Base-by-base conservation (phyloP, 2,113 vertebrate species). In the Pelobates fuscus region DNA sequence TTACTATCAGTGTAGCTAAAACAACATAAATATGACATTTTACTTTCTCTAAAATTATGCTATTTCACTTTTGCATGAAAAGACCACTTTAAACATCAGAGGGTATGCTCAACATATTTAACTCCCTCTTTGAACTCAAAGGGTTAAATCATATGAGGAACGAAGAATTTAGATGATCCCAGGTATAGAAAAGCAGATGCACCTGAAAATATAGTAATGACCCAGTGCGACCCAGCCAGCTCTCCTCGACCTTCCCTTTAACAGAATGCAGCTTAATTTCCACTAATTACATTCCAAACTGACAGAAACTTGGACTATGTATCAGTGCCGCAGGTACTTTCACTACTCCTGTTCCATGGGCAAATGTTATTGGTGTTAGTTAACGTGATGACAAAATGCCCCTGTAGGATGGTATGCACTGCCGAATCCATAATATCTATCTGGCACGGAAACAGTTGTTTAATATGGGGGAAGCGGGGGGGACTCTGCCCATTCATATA, bases 231-330 rank as follows among this genome's bases (percentile, higher is more conserved):
- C 92, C 81, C 81, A 83, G 82, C 90, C 91, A 88, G 90, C 81
- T 92, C 88, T 88, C 88, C 78, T 84, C 93, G 93, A 93, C 93
- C 94, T 94, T 86, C 85, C 86, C 77, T 86, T 90, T 84, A 87
- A 85, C 90, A 89, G 86, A 89, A 89, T 88, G 86, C 90, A 83
- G 89, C 91, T 94, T 94, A 94, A 94, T 95, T 95, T 91, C 90
- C 87, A 89, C 89, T 95, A 95, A 95, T 95, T 94, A 94, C 94
- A 94, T 94, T 95, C 93, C 88, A 67, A 80, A 90, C 88, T 94
- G 94, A 94, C 94, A 95, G 92, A 91, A 95, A 93, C 89, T 94
- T 95, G 94, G 94, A 93, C 88, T 82, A 80, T 82, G 81, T 86
- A 79, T 89, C 85, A 70, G 81, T 68, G 60, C 74, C 79, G 83